Evolutionary conservation across 2,888 invertebrate species (phyloP).

Genomic region (Trichopoda pennipes): DNA sequence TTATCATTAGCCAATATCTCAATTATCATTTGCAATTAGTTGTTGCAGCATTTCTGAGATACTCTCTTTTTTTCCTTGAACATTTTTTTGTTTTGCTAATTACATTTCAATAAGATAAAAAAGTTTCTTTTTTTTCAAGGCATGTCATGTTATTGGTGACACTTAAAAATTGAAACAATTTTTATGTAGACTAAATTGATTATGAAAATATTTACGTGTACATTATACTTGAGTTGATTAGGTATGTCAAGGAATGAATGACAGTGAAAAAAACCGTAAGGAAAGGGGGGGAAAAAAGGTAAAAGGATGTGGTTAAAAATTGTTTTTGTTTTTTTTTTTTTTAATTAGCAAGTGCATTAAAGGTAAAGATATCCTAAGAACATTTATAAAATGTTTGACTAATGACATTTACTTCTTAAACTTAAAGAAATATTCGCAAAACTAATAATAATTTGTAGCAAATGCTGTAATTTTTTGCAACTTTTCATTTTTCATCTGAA

Average conservation of each 20-base stretch:
- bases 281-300: no score
- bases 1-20: constrained; percentile 67
- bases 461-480: no score
- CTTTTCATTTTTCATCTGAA: no score
- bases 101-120: constrained; percentile 57
- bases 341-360: neutral
- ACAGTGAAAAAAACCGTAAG: neutral
- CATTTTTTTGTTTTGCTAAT: constrained; percentile 33
- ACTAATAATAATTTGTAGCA: no score
- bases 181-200: constrained; percentile 11
- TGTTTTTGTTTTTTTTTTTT: no score
- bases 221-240: neutral
- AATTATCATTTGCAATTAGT: constrained; percentile 70
- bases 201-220: constrained; percentile 1
- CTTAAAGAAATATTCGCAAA: no score
- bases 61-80: constrained; percentile 15
- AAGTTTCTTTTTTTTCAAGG: neutral
- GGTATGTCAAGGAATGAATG: neutral
- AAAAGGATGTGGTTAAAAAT: no score
- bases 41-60: constrained; percentile 56
- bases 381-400: no score
- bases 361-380: neutral
- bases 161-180: constrained; percentile 26
- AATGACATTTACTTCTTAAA: no score
- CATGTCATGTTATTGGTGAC: constrained; percentile 25